phyloP scores from a whole-genome alignment of 2,888 invertebrate genomes.

The Myathropa florea region DNA sequence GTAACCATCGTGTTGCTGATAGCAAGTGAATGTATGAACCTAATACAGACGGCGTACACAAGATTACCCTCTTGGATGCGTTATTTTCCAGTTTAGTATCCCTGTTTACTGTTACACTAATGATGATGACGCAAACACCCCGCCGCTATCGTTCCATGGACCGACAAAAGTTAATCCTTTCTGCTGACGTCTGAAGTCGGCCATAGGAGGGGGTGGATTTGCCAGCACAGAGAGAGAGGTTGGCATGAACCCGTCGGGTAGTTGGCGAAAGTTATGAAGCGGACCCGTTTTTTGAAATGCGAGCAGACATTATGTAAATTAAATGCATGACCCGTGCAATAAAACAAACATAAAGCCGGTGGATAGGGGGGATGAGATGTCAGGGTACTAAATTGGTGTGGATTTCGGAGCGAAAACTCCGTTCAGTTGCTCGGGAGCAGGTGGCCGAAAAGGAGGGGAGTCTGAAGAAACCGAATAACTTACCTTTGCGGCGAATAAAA shows the following conservation, averaged over 20 bases:
- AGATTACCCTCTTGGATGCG: conserved; percentile 54
- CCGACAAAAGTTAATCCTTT: conserved; percentile 61
- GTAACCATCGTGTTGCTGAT: not conserved
- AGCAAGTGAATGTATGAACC: conserved; percentile 40
- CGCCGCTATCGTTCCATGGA: not conserved
- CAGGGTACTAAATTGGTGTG: not conserved
- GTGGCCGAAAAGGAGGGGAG: not conserved
- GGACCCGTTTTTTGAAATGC: conserved; percentile 50
- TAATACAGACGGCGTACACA: conserved; percentile 51
- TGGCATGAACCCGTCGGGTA: not conserved
- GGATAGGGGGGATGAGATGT: not conserved
- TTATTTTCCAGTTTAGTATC: conserved; percentile 39
- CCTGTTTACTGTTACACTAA: conserved; percentile 55
- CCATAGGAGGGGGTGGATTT: conserved; percentile 5
- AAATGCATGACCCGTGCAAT: conserved; percentile 68
- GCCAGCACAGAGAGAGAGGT: not conserved
- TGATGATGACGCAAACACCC: conserved; percentile 45
- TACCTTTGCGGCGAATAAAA: conserved; percentile 47
- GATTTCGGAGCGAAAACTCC: not conserved
- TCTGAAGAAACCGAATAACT: conserved; percentile 60
- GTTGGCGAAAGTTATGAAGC: conserved; percentile 55
- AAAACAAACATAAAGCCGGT: conserved; percentile 62
- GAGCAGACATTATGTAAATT: conserved; percentile 61
- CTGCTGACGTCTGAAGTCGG: not conserved
- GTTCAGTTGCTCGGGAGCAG: not conserved